Base-by-base conservation (phyloP, 1,140 invertebrate genomes). In the Radopholus similis region DNA sequence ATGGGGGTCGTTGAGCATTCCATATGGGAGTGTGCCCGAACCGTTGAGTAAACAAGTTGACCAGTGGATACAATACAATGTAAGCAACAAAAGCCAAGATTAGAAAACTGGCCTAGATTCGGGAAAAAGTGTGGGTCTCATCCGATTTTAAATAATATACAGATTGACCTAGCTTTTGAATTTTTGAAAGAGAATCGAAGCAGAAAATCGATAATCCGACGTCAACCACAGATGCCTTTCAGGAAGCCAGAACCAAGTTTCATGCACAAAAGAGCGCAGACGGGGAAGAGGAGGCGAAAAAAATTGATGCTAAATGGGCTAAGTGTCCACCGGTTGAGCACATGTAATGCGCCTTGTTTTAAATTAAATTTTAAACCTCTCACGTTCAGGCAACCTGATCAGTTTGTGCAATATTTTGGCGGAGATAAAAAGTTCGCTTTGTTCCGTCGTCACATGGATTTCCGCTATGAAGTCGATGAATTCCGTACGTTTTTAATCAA, bases 221-320 rank as follows among this genome's bases (percentile, higher is more conserved):
- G n/a, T n/a, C n/a, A n/a, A n/a, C n/a, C n/a, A n/a, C n/a, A n/a
- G n/a, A n/a, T n/a, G n/a, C n/a, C n/a, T n/a, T 74, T 35, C 47
- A 74, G 72, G 73, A 83, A 21, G 70, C 68, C 13, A 77, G 78
- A 49, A 65, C 71, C 28, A 68, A 78, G 58, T 64, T 83, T 47
- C 75, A 83, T 55, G 71, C 72, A 5, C 37, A 66, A 13, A 81
- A 81, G 62, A 70, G 73, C 13, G 72, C 70, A 42, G 78, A 83
- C 60, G 78, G 78, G 18, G 68, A 72, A 37, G 64, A 71, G 35
- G 79, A 82, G 51, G 80, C 77, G 37, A 77, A 82, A 70, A 83
- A 81, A 57, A 66, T 80, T 11, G 78, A 81, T 66, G 81, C 74
- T 13, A 81, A 81, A 49, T 81, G 78, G 78, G 75, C 81, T 9